Evolutionary conservation across 2,888 invertebrate species (phyloP), one percentile per base, ranked within the genome.

Genomic region (Nymphalis polychloros): DNA sequence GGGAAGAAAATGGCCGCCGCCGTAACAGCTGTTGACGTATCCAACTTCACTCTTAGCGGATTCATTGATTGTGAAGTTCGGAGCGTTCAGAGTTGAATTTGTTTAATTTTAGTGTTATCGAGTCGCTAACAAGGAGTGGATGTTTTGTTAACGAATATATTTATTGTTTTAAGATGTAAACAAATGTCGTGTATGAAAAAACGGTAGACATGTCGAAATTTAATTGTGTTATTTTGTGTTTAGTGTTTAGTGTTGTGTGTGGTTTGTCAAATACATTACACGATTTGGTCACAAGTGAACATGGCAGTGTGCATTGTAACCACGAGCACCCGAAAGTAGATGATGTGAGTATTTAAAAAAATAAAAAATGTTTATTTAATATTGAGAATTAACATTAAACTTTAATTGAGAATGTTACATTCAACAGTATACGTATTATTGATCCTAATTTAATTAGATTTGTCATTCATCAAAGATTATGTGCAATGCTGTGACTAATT

Each of bases 251-350:
- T 77, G 80, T 80, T 10, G 55, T 55, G 53, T 66, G 61, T 31
- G 47, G 66, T 75, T 77, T 78, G 64, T 76, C 81, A 49, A 75
- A 83, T 75, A 79, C 81, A 73, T 77, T 78, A 68, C 78, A 79
- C 63, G 78, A 81, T 73, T 77, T 79, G 72, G 70, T 72, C 19
- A 76, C 76, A 0, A 81, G 75, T 70, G 86, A 84, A 67, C 83
- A 86, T 70, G 72, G 75, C 31, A 85, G 88, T 80, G 82, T 83
- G 6, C 93, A 93, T 76, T 95, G 95, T 84, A 94, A 90, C 62
- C 95, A 95, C 77, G 90, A 94, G 72, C 95, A 95, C 84, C 95
- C 95, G 3, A 94, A 93, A 79, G 93, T 93, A 67, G 93, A 95
- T 81, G 95, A 95, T 94, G 95, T 95, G 82, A 93, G 93, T 89